phyloP scores from a whole-genome alignment of 2,113 vertebrate genomes.

The Delphinus delphis region DNA sequence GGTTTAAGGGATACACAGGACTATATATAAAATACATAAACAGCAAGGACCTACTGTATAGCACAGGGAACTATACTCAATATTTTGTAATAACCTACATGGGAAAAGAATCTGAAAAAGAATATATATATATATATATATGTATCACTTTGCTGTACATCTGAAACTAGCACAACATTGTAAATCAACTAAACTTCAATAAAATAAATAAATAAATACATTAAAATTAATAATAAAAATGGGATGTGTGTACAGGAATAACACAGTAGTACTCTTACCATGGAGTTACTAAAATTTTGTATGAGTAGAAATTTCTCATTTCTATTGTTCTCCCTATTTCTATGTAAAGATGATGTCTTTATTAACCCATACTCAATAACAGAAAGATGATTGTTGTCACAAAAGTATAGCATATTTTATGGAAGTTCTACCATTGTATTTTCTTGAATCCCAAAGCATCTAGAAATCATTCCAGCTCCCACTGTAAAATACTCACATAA shows the following conservation, averaged over 20 bases:
- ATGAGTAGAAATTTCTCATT: neutral
- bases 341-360: neutral
- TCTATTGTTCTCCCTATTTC: neutral
- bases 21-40: neutral
- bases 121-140: neutral
- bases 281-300: neutral
- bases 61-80: neutral
- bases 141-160: neutral
- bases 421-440: neutral
- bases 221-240: neutral
- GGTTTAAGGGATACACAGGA: neutral
- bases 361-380: neutral
- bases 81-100: neutral
- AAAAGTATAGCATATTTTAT: neutral
- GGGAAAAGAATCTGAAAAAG: neutral
- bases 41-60: neutral
- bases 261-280: no score
- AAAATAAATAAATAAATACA: neutral
- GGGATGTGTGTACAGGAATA: neutral
- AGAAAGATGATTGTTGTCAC: fast-evolving
- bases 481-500: neutral
- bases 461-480: neutral
- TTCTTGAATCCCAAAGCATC: neutral
- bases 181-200: neutral
- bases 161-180: neutral